phyloP scores from a whole-genome alignment of 1,140 invertebrate species.

The Frieseomelitta varia region DNA sequence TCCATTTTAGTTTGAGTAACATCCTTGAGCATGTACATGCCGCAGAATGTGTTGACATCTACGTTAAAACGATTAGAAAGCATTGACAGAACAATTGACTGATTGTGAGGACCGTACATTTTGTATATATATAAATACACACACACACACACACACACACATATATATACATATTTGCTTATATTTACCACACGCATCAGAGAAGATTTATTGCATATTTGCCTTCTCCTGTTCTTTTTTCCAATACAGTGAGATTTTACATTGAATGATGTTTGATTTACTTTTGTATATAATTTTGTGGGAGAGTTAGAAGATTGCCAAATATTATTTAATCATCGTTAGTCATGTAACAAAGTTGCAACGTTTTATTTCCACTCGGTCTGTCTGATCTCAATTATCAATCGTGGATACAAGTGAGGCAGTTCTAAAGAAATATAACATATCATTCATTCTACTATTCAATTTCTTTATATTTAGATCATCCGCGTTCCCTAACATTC shows the following conservation, averaged over 20 bases:
- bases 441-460: constrained; percentile 12
- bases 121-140: background rate
- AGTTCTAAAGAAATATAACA: background rate
- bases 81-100: background rate
- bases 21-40: constrained; percentile 39
- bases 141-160: rapidly evolving
- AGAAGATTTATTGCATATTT: constrained; percentile 51
- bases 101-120: background rate
- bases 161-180: background rate
- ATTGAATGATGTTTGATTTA: constrained; percentile 1
- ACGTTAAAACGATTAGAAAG: background rate
- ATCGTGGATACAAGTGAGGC: background rate
- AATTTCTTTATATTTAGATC: constrained; percentile 52
- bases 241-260: background rate
- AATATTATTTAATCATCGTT: background rate
- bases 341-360: background rate
- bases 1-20: constrained; percentile 25
- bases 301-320: background rate
- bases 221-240: constrained; percentile 18
- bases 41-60: constrained; percentile 2
- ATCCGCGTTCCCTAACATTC: constrained; percentile 36
- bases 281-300: background rate
- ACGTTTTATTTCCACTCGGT: background rate
- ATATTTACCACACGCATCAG: constrained; percentile 32
- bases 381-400: background rate